phyloP scores from a whole-genome alignment of 2,113 vertebrate genomes.

The Marmota flaviventris region DNA sequence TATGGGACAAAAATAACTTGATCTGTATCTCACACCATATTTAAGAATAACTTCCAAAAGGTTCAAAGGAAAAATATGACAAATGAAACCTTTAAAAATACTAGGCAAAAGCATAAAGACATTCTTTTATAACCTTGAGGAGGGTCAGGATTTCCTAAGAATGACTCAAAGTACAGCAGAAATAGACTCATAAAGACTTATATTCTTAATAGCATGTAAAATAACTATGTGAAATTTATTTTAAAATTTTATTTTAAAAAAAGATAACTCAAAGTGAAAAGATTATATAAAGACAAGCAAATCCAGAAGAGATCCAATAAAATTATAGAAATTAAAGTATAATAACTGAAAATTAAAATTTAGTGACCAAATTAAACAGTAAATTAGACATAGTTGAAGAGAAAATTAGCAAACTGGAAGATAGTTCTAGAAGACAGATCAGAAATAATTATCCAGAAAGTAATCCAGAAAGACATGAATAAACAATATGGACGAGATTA shows the following conservation, averaged over 20 bases:
- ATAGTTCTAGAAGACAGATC: not conserved
- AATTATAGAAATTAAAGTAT: not conserved
- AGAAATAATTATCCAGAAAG: slow-evolving; percentile 53
- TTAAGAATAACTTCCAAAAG: slow-evolving; percentile 14
- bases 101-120: not conserved
- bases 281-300: not conserved
- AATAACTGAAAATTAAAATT: slow-evolving; percentile 31
- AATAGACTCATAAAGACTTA: not conserved
- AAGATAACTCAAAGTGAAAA: slow-evolving; percentile 56
- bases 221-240: not conserved
- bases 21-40: not conserved
- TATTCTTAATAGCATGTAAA: slow-evolving; percentile 34
- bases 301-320: not conserved
- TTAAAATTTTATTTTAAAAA: not conserved
- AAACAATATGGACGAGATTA: slow-evolving; percentile 14
- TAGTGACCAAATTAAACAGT: slow-evolving; percentile 19
- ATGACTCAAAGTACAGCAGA: slow-evolving; percentile 37
- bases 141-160: not conserved
- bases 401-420: not conserved
- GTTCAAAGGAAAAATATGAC: slow-evolving; percentile 43
- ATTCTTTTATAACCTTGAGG: not conserved
- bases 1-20: slow-evolving; percentile 27
- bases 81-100: slow-evolving; percentile 43
- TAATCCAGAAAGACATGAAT: not conserved
- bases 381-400: not conserved